These are phyloP conservation scores for Helicoverpa zea DNA, from an alignment of 1,140 invertebrate genomes.

Conservation along the genomic window DNA sequence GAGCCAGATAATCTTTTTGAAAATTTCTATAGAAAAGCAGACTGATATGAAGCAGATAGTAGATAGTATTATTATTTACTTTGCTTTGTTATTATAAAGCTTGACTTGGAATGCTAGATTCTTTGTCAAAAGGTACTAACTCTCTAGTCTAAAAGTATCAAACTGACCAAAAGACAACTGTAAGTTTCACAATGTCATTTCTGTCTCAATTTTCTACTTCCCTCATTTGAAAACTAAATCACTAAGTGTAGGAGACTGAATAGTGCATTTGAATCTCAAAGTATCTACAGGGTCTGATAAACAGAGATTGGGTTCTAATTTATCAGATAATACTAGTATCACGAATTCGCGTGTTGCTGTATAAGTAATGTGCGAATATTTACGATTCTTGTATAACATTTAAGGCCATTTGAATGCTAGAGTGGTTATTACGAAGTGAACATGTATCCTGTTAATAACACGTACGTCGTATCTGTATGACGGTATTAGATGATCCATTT, in stretches of 20 bases:
- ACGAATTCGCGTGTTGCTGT: slow-evolving; percentile 22
- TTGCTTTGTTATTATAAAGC: too few relatives aligned
- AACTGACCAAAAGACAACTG: too few relatives aligned
- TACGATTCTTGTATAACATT: not conserved
- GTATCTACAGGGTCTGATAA: slow-evolving; percentile 15
- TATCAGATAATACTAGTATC: slow-evolving; percentile 33
- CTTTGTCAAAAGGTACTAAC: too few relatives aligned
- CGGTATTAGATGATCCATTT: slow-evolving; percentile 6
- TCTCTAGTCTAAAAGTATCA: too few relatives aligned
- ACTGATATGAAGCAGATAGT: too few relatives aligned
- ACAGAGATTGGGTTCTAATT: slow-evolving; percentile 27
- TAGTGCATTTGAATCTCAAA: slow-evolving; percentile 24
- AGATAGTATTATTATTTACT: too few relatives aligned
- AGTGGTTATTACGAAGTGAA: slow-evolving; percentile 4
- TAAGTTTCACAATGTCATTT: not conserved
- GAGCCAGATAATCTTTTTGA: too few relatives aligned
- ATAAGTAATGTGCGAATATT: slow-evolving; percentile 31
- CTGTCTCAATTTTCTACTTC: not conserved
- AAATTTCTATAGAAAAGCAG: too few relatives aligned
- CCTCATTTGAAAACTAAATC: slow-evolving; percentile 21
- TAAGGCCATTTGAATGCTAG: slow-evolving; percentile 1
- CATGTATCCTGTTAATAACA: slow-evolving; percentile 9
- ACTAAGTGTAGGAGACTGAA: not conserved
- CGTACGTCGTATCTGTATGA: not conserved
- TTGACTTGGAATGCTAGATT: too few relatives aligned